Evolutionary conservation across 1,140 invertebrate genomes (phyloP).

Genomic region (Drosophila mojavensis): DNA sequence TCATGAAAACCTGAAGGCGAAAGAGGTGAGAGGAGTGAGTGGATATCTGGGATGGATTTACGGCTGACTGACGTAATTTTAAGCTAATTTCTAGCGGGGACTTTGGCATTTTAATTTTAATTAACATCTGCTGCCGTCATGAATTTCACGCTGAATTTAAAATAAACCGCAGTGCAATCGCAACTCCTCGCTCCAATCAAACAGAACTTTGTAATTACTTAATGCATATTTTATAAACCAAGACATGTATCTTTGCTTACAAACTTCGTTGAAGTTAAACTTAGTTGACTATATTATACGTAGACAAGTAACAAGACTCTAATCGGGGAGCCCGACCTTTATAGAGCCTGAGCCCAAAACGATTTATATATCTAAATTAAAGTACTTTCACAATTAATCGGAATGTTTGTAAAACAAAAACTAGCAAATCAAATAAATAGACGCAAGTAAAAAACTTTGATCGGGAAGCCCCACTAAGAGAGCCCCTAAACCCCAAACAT

Average conservation of each 20-base stretch:
- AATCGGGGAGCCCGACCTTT: too few relatives aligned
- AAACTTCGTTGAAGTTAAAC: background rate
- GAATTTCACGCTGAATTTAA: constrained; percentile 47
- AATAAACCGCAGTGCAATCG: constrained; percentile 42
- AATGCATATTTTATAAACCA: constrained; percentile 44
- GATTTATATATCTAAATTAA: too few relatives aligned
- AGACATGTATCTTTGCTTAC: background rate
- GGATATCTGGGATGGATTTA: background rate
- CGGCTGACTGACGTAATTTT: constrained; percentile 11
- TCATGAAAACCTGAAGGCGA: constrained; percentile 77
- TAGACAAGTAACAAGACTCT: too few relatives aligned
- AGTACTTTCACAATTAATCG: too few relatives aligned
- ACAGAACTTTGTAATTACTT: constrained; percentile 28
- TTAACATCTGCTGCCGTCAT: constrained; percentile 31
- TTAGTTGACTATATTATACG: too few relatives aligned
- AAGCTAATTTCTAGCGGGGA: constrained; percentile 35
- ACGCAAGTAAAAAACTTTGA: too few relatives aligned
- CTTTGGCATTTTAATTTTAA: constrained; percentile 44
- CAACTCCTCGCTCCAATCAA: constrained; percentile 9
- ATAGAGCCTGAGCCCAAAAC: too few relatives aligned
- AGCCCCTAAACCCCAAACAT: too few relatives aligned
- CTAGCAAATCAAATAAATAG: too few relatives aligned
- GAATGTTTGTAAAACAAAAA: too few relatives aligned
- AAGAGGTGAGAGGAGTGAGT: background rate
- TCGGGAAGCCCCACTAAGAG: too few relatives aligned